phyloP scores from a whole-genome alignment of 37 sponge, comb jelly and placozoan species.

The Corticium candelabrum region DNA sequence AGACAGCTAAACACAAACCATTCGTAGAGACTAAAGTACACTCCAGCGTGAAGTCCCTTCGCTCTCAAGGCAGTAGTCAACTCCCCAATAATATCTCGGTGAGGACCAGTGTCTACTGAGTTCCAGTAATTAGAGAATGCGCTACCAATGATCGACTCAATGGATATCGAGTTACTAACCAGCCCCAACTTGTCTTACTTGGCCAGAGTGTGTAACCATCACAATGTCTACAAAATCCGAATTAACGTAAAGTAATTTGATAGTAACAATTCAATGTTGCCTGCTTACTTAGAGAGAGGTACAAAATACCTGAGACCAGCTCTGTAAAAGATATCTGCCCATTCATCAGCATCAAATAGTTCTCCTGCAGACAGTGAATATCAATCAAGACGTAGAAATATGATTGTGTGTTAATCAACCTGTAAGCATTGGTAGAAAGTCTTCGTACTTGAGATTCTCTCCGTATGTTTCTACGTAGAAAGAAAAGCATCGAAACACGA shows the following conservation, averaged over 20 bases:
- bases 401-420: neutral
- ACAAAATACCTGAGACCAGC: neutral
- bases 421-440: neutral
- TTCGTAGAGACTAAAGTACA: neutral
- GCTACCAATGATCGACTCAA: neutral
- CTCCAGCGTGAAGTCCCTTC: neutral
- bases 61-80: neutral
- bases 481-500: too few species aligned
- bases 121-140: neutral
- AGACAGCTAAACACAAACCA: too few species aligned
- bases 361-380: too few species aligned
- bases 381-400: neutral
- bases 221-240: neutral
- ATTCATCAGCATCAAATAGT: neutral
- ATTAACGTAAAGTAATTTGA: neutral
- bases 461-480: neutral
- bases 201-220: neutral
- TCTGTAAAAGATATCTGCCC: neutral
- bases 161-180: too few species aligned
- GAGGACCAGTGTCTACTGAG: conserved; percentile 2
- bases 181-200: neutral
- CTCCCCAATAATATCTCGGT: conserved; percentile 1
- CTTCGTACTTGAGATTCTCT: neutral
- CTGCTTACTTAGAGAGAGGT: neutral
- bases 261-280: neutral